Evolutionary conservation across 2,888 invertebrate species (phyloP), one percentile per base, ranked within the genome.

Genomic region (Lasioglossum pauxillum): DNA sequence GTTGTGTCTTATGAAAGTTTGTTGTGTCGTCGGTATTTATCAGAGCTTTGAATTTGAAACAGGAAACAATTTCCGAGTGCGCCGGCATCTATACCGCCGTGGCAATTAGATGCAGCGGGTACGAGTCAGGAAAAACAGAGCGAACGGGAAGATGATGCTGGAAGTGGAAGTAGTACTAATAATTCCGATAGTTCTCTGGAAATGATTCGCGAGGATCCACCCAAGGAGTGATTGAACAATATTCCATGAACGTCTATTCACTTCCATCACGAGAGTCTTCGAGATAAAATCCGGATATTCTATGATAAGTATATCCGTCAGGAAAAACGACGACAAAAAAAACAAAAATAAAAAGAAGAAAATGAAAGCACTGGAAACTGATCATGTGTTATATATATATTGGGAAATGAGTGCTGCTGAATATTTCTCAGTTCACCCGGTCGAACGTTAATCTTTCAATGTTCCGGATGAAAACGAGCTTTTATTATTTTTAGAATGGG

Each of bases 31-130:
- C 12, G 75, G 41, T 31, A 83, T 78, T 83, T 49, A 87, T 67
- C 23, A n/a, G 60, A 78, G 78, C 35, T 82, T 87, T 84, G 44
- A 82, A 74, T 88, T 85, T 87, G 82, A 78, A 90, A 88, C 89
- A 97, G 98, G 93, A 98, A 98, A 95, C 98, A 98, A 95, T 98
- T 98, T 95, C 97, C 98, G 35, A 96, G 97, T 19, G 96, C 97
- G 4, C 95, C 96, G 49, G 94, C 95, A 1, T 97, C 97, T 1
- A 98, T 98, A 90, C 98, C 98, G 35, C 97, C 97, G 23, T 98
- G 98, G 98, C 98, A 98, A 94, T 95, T 98, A 84, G 97, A 96
- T 76, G 96, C 95, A 69, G 88, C 95, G 35, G 92, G 90, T 87
- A 93, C 92, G 82, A 92, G 87, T 75, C 94, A 91, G 88, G 95